phyloP scores from a whole-genome alignment of 2,113 vertebrate species.

The Cinclus cinclus region DNA sequence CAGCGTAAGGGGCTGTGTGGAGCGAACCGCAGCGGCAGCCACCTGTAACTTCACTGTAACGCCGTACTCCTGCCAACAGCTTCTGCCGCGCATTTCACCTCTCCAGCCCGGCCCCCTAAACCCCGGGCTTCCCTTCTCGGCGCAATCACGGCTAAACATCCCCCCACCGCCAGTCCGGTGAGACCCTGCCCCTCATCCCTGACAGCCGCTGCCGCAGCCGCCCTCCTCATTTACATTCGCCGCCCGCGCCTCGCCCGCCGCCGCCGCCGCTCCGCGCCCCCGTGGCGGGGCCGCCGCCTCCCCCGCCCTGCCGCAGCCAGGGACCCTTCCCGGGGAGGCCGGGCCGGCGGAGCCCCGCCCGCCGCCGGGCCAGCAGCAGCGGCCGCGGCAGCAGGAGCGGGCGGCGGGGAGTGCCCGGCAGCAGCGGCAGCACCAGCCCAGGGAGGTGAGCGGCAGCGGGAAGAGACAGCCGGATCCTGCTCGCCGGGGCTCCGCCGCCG shows the following conservation, averaged over 20 bases:
- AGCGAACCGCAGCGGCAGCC: background rate
- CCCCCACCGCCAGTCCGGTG: background rate
- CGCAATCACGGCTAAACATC: background rate
- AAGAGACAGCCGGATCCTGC: background rate
- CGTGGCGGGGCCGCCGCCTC: background rate
- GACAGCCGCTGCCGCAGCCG: background rate
- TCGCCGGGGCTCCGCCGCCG: too few relatives aligned
- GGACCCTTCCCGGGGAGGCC: background rate
- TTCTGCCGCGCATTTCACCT: background rate
- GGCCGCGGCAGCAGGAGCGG: background rate
- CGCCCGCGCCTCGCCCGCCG: background rate
- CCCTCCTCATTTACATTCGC: background rate
- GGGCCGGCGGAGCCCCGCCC: background rate
- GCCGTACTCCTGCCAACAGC: background rate
- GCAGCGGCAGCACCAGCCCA: background rate
- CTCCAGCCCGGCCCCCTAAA: background rate
- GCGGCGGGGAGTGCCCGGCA: background rate
- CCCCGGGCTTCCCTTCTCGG: background rate
- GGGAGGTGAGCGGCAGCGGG: background rate
- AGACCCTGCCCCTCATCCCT: background rate
- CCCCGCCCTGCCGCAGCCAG: background rate
- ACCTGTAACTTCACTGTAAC: background rate
- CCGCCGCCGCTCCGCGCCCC: background rate
- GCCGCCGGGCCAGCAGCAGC: background rate
- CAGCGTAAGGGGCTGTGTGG: rapidly evolving